Evolutionary conservation across 2,113 vertebrate genomes (phyloP).

Genomic region (Percopsis transmontana): DNA sequence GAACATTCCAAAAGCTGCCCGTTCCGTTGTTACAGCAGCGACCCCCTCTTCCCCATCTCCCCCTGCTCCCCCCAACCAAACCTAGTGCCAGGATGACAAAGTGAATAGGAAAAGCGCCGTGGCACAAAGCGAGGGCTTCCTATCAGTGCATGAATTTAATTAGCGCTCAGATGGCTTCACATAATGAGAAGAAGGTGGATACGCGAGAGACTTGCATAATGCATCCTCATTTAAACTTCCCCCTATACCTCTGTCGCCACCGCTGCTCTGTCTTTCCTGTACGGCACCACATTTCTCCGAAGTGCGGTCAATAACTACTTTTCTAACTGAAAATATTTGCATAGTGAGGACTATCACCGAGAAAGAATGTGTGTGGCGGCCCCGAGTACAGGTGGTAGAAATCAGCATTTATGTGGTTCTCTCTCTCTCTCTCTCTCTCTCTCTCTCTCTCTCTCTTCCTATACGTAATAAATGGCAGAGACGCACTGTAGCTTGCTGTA

Average conservation of each 20-base stretch:
- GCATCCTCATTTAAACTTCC: constrained; percentile 64
- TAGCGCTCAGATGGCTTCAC: constrained; percentile 76
- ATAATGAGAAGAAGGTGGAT: constrained; percentile 75
- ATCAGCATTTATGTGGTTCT: constrained; percentile 41
- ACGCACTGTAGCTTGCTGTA: not conserved
- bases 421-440: constrained; percentile 19
- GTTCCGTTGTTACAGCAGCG: constrained; percentile 5
- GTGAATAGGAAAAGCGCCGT: constrained; percentile 69
- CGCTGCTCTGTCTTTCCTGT: constrained; percentile 34
- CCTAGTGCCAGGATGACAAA: constrained; percentile 85
- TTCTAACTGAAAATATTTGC: constrained; percentile 68
- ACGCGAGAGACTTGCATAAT: constrained; percentile 69
- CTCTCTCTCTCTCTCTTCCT: constrained; percentile 20
- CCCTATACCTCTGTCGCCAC: constrained; percentile 4
- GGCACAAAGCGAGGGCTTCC: constrained; percentile 82
- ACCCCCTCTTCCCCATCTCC: constrained; percentile 44
- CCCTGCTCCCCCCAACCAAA: constrained; percentile 48
- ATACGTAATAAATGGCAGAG: constrained; percentile 42
- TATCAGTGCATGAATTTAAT: constrained; percentile 83
- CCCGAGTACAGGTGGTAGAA: constrained; percentile 60
- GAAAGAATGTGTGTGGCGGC: constrained; percentile 25
- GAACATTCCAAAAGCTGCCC: constrained; percentile 60
- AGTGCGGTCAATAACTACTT: constrained; percentile 62
- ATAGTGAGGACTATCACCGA: constrained; percentile 47
- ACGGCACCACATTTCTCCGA: constrained; percentile 46